Evolutionary conservation across 2,797 vertebrate species (phyloP).

Genomic region (Crenichthys baileyi): DNA sequence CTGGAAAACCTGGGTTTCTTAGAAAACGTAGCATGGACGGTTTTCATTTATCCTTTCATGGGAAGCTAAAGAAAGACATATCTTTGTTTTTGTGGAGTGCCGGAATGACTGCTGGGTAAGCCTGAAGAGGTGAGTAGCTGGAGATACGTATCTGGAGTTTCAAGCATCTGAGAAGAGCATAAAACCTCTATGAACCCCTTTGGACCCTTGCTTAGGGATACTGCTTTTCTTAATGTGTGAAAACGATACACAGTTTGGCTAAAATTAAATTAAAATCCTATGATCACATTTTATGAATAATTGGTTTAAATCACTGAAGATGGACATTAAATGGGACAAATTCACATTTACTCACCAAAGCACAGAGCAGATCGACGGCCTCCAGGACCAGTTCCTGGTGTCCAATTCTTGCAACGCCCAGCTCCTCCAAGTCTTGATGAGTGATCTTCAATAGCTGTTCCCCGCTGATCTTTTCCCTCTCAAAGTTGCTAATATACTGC

Average conservation of each 20-base stretch:
- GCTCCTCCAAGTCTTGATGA: slow-evolving; percentile 96
- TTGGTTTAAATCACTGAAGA: not conserved
- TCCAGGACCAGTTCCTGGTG: slow-evolving; percentile 97
- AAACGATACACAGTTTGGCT: slow-evolving; percentile 44
- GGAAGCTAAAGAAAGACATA: slow-evolving; percentile 32
- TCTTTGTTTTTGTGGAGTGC: slow-evolving; percentile 43
- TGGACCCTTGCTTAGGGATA: slow-evolving; percentile 20
- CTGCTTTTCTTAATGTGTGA: slow-evolving; percentile 39
- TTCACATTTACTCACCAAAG: slow-evolving; percentile 87
- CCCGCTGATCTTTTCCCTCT: slow-evolving; percentile 95
- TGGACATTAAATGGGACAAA: not conserved
- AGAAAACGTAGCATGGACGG: slow-evolving; percentile 26
- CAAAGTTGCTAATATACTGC: slow-evolving; percentile 92
- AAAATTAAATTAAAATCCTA: not conserved
- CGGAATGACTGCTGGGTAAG: slow-evolving; percentile 41
- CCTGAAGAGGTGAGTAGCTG: slow-evolving; percentile 28
- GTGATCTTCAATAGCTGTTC: slow-evolving; percentile 95
- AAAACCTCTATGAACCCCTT: slow-evolving; percentile 13
- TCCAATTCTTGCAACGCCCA: slow-evolving; percentile 93
- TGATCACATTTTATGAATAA: not conserved
- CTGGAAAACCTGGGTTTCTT: slow-evolving; percentile 62
- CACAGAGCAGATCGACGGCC: slow-evolving; percentile 95
- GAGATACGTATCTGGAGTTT: slow-evolving; percentile 32
- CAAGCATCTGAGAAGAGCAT: slow-evolving; percentile 26
- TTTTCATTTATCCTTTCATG: slow-evolving; percentile 46